phyloP scores from a whole-genome alignment of 2,797 vertebrate species.

The Erethizon dorsatum region DNA sequence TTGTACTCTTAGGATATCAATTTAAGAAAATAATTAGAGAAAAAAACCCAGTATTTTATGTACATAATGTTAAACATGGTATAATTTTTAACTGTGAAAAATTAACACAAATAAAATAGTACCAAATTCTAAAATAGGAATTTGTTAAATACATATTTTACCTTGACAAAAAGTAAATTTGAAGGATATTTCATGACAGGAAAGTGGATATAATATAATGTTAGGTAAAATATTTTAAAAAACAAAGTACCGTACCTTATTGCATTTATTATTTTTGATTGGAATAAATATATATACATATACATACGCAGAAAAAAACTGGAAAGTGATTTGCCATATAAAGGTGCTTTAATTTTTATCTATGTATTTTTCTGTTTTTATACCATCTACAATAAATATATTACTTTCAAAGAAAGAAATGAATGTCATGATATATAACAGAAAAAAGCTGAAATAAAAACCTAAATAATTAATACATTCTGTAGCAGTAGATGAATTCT shows the following conservation, averaged over 20 bases:
- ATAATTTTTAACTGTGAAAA: constrained; percentile 31
- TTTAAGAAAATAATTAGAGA: not conserved
- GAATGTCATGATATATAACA: not conserved
- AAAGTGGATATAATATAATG: not conserved
- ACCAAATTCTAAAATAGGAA: not conserved
- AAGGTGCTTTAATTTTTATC: constrained; percentile 14
- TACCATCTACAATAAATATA: not conserved
- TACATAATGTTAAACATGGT: not conserved
- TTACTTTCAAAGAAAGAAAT: not conserved
- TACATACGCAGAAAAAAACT: not conserved
- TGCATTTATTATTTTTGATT: not conserved
- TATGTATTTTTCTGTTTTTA: not conserved
- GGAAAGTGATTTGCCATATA: not conserved
- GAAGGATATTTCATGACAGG: not conserved
- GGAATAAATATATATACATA: not conserved
- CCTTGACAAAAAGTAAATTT: not conserved
- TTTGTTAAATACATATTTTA: not conserved
- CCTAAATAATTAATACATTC: constrained; percentile 42
- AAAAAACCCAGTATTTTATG: not conserved
- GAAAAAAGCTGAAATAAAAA: constrained; percentile 31
- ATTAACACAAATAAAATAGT: not conserved
- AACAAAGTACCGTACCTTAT: not conserved
- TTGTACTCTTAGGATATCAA: not conserved
- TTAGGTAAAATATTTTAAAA: not conserved
- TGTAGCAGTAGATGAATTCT: not conserved